Conservation (phyloP, 2,797 vertebrate genomes). For the Sus cebifrons region DNA sequence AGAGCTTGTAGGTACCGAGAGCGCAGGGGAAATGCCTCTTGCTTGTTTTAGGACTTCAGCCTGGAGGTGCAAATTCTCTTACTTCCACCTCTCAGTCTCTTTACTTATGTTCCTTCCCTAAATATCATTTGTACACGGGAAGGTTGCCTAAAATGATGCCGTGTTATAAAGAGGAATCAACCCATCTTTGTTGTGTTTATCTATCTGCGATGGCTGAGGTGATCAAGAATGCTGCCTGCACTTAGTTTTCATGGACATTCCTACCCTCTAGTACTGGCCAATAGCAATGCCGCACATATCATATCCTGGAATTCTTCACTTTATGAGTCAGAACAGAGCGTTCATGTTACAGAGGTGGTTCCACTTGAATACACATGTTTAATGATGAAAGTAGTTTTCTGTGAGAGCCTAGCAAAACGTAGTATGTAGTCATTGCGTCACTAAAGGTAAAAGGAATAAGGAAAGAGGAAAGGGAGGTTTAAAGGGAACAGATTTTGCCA, state of each 20-base stretch:
- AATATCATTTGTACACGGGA: not conserved
- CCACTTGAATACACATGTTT: not conserved
- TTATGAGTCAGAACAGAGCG: not conserved
- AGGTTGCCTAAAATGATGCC: not conserved
- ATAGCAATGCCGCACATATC: rapidly evolving
- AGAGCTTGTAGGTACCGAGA: not conserved
- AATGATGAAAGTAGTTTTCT: not conserved
- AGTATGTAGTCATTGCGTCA: not conserved
- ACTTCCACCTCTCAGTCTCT: not conserved
- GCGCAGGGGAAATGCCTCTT: not conserved
- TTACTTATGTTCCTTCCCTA: not conserved
- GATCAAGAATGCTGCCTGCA: not conserved
- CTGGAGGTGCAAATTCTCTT: not conserved
- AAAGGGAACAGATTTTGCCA: not conserved
- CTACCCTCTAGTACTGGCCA: not conserved
- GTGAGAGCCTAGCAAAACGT: not conserved
- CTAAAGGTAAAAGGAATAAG: not conserved
- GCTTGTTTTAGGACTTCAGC: not conserved
- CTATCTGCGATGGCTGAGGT: not conserved
- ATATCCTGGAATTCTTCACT: not conserved
- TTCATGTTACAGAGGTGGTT: not conserved
- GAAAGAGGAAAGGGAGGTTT: not conserved
- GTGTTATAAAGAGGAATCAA: not conserved
- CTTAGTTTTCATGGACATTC: not conserved
- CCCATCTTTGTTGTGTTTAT: not conserved